Conservation (phyloP, 2,113 vertebrate genomes). For the Dasypus novemcinctus region DNA sequence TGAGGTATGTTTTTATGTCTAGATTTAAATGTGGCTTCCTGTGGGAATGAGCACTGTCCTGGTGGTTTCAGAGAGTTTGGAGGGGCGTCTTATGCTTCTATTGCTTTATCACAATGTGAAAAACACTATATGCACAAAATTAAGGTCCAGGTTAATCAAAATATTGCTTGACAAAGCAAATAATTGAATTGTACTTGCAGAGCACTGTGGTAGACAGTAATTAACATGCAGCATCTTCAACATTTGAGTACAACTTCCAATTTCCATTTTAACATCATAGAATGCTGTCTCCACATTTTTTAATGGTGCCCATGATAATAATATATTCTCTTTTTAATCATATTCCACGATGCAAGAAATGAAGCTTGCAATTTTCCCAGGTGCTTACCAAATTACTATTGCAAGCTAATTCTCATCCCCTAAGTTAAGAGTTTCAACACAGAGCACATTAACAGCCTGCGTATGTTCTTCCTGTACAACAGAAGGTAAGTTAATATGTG, state of each 20-base stretch:
- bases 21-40: conserved; percentile 50
- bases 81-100: neutral
- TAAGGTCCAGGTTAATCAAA: conserved; percentile 87
- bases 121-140: conserved; percentile 83
- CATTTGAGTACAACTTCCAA: conserved; percentile 93
- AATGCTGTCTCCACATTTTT: conserved; percentile 98
- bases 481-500: conserved; percentile 95
- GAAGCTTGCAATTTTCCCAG: conserved; percentile 95
- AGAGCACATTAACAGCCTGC: conserved; percentile 90
- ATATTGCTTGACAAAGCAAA: conserved; percentile 89
- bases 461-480: conserved; percentile 91
- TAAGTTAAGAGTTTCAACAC: conserved; percentile 91
- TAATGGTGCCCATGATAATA: conserved; percentile 98
- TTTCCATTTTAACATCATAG: conserved; percentile 93
- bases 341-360: conserved; percentile 92
- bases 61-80: conserved; percentile 64
- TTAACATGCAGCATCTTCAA: conserved; percentile 92
- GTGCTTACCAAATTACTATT: conserved; percentile 92
- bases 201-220: conserved; percentile 90
- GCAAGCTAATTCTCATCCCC: conserved; percentile 95
- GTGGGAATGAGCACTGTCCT: conserved; percentile 52
- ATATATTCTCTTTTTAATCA: conserved; percentile 98
- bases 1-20: conserved; percentile 21
- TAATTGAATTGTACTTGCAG: conserved; percentile 89
- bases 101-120: conserved; percentile 77